Percentiles rank a stretch among this genome's conserved stretches.
Conservation (phyloP, 1,140 invertebrate genomes). For the Neodiprion pinetum region DNA sequence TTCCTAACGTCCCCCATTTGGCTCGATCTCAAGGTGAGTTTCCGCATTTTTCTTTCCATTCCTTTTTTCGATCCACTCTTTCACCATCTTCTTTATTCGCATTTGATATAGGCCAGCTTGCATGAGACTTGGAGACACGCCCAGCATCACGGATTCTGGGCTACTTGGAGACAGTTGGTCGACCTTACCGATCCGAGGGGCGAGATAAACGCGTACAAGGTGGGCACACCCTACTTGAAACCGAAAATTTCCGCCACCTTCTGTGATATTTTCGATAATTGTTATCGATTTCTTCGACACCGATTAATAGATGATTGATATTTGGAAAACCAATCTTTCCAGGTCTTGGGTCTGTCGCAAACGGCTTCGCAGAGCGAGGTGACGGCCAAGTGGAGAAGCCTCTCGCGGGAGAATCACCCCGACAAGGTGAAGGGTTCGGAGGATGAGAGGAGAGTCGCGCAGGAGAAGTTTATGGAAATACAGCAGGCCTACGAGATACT, state of each 20-base stretch:
- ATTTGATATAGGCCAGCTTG: conserved; percentile 59
- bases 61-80: no score
- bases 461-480: conserved; percentile 91
- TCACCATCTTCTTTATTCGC: no score
- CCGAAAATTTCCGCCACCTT: no score
- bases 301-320: background rate
- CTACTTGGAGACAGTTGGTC: conserved; percentile 85
- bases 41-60: no score
- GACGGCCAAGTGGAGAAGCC: conserved; percentile 76
- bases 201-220: conserved; percentile 89
- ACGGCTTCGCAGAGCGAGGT: conserved; percentile 87
- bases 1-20: conserved; percentile 88
- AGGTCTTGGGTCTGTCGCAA: conserved; percentile 79
- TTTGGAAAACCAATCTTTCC: conserved; percentile 24
- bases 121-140: conserved; percentile 78
- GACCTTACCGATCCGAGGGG: conserved; percentile 87
- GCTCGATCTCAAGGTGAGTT: conserved; percentile 64
- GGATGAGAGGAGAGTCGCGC: conserved; percentile 69
- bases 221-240: conserved; percentile 46
- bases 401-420: conserved; percentile 91
- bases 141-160: conserved; percentile 79
- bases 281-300: background rate
- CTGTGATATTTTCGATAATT: background rate
- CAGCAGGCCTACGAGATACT: conserved; percentile 91
- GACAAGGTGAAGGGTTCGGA: conserved; percentile 84